Evolutionary conservation across 2,888 invertebrate genomes (phyloP).

Genomic region (Orthosia incerta): DNA sequence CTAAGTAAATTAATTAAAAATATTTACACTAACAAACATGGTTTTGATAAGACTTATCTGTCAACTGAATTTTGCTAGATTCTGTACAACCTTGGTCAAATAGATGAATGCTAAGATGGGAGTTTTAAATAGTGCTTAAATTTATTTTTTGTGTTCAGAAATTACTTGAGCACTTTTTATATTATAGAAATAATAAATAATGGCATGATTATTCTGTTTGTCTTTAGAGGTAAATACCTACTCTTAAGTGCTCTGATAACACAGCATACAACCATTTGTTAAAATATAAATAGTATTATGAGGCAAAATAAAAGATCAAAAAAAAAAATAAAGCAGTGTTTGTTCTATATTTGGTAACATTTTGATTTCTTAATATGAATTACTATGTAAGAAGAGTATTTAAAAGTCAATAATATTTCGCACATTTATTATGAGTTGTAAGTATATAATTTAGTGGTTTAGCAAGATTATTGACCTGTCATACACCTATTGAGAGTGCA

Average conservation of each 20-base stretch:
- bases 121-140: background rate
- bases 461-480: too few species aligned
- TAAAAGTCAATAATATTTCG: too few species aligned
- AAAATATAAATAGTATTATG: background rate
- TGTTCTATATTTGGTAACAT: too few species aligned
- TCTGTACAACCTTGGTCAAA: background rate
- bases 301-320: constrained; percentile 3
- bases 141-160: background rate
- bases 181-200: too few species aligned
- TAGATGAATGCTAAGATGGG: background rate
- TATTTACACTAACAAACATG: constrained; percentile 25
- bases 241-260: background rate
- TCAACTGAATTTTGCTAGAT: background rate
- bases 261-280: background rate
- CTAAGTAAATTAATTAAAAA: background rate
- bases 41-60: constrained; percentile 12
- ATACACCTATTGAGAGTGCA: too few species aligned
- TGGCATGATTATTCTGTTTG: background rate
- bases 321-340: too few species aligned
- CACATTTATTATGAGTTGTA: too few species aligned
- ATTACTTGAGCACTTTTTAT: too few species aligned
- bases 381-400: too few species aligned
- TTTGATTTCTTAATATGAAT: too few species aligned
- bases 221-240: background rate
- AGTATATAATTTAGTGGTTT: too few species aligned